Evolutionary conservation across 2,888 invertebrate genomes (phyloP), one percentile per base, ranked within the genome.

Genomic region (Andrena flavipes): DNA sequence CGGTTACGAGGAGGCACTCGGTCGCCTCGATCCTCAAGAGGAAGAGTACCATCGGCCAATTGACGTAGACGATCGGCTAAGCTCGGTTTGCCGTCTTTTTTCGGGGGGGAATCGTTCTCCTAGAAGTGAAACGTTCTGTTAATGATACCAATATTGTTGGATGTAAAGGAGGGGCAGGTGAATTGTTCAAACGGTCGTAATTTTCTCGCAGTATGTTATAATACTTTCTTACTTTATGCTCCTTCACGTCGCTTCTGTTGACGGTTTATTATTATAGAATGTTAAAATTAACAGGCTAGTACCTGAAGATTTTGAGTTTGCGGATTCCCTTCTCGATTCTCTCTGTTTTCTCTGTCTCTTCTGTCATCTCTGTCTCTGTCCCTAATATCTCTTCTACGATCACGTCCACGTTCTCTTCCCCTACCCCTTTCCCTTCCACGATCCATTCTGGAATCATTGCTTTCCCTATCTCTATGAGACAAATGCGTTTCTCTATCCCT

Each of bases 61-160:
- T 93, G 94, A 6, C 94, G 90, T 3, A 94, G 80, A 16, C 94
- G 90, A 30, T 94, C 94, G 0, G 94, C 92, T 2, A 94, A 89
- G 60, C 94, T 93, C 2, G 91, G 92, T 81, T 94, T 94, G 49
- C 90, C 86, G 1, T 93, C 93, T 62, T 94, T 94, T 62, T 93
- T 94, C 10, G 82, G 16, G 8, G 80, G 75, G 0, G 75, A 29
- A 3, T 87, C 88, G 8, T 73, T 75, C 51, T 87, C 87, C 60
- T 82, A 73, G n/a, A 84, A 6, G 5, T 35, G 69, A 49, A 60
- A 51, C n/a, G 13, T 16, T 42, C 13, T 13, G 16, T 16, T 42
- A 42, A 42, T 16, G 16, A 42, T 16, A 42, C 42, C 42, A 3
- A 16, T 42, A 42, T 42, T 16, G 13, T 4, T 0, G 16, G 5